A percentile compares a stretch with the other conserved stretches of the same genome.
phyloP scores from a whole-genome alignment of 1,140 invertebrate species.

The Camponotus vicinus region DNA sequence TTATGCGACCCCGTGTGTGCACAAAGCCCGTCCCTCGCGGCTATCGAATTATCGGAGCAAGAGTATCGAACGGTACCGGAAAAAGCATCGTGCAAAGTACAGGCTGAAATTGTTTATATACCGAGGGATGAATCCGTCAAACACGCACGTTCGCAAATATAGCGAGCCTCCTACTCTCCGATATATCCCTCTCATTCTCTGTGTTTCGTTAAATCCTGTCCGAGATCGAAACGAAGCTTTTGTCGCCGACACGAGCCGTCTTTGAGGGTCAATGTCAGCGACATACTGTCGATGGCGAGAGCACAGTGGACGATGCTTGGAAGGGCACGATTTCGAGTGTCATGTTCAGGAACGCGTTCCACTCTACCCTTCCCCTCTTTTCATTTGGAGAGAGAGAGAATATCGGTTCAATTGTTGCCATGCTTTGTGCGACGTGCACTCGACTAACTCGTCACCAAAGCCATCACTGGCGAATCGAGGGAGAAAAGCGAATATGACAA shows the following conservation, averaged over 20 bases:
- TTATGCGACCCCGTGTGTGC: neutral
- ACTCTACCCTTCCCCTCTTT: neutral
- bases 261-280: constrained; percentile 67
- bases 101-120: constrained; percentile 23
- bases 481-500: constrained; percentile 54
- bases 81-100: constrained; percentile 24
- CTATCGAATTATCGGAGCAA: constrained; percentile 55
- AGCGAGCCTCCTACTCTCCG: neutral
- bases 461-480: constrained; percentile 32
- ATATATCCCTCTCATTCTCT: constrained; percentile 21
- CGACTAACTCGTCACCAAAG: constrained; percentile 62
- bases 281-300: constrained; percentile 39
- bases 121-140: constrained; percentile 17
- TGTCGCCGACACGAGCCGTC: constrained; percentile 59
- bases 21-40: constrained; percentile 20
- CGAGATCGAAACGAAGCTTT: constrained; percentile 41
- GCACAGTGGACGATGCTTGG: neutral
- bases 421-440: constrained; percentile 59
- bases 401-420: constrained; percentile 58
- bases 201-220: constrained; percentile 61
- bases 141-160: constrained; percentile 57
- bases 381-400: neutral
- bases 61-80: constrained; percentile 6
- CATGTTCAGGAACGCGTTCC: constrained; percentile 59
- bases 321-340: constrained; percentile 70